Conservation (phyloP, 2,888 invertebrate genomes). For the Drosophila anceps region DNA sequence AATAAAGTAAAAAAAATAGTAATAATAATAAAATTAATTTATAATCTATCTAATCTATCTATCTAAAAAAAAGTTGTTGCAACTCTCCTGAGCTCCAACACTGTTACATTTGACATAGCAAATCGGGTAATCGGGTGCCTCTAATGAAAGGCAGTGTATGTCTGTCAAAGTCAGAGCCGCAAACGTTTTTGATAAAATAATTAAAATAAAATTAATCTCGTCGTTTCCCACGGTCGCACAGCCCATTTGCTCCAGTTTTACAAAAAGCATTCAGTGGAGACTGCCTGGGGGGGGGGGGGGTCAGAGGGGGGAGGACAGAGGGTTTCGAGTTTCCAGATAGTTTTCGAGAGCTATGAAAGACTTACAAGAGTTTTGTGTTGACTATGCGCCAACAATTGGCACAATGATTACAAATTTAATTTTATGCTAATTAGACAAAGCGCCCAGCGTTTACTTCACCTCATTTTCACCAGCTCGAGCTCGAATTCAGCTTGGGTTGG, state of each 20-base stretch:
- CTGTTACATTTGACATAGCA: not conserved
- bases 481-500: constrained; percentile 15
- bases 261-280: constrained; percentile 10
- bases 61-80: not conserved
- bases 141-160: constrained; percentile 32
- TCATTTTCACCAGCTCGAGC: constrained; percentile 21
- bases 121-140: not conserved
- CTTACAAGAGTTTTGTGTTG: constrained; percentile 28
- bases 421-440: constrained; percentile 69
- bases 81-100: not conserved
- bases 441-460: constrained; percentile 42
- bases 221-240: constrained; percentile 71
- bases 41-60: too few species aligned
- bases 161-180: constrained; percentile 65
- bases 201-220: constrained; percentile 79
- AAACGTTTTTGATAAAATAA: constrained; percentile 79
- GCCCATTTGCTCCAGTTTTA: constrained; percentile 64
- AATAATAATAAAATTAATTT: too few species aligned
- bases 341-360: constrained; percentile 32
- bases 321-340: constrained; percentile 44
- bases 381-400: constrained; percentile 58
- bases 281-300: not conserved
- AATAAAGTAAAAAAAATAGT: too few species aligned
- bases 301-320: not conserved
- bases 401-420: constrained; percentile 76